A percentile compares a stretch with the other conserved stretches of the same genome.
Conservation (phyloP, 2,888 invertebrate genomes). For the Tinea trinotella region DNA sequence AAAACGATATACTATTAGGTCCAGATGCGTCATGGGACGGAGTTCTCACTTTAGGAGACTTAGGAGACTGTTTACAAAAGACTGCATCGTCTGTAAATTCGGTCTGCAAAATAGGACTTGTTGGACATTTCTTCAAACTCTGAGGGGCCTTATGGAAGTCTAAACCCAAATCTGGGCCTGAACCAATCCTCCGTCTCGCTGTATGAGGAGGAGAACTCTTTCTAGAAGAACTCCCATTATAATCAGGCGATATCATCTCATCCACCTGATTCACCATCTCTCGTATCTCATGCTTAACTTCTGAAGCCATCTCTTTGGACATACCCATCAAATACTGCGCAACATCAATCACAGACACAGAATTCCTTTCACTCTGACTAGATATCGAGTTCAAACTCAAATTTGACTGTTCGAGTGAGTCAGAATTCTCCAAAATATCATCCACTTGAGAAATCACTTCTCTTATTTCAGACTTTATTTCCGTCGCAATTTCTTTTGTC, state of each 20-base stretch:
- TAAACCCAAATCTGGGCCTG: conserved; percentile 58
- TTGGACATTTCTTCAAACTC: conserved; percentile 55
- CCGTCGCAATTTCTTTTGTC: conserved; percentile 83
- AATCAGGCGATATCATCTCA: conserved; percentile 74
- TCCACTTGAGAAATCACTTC: conserved; percentile 86
- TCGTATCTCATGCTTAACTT: conserved; percentile 83
- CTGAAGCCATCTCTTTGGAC: conserved; percentile 83
- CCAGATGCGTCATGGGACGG: conserved; percentile 60
- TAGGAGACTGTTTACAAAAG: conserved; percentile 43
- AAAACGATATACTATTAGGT: conserved; percentile 61
- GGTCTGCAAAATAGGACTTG: conserved; percentile 54
- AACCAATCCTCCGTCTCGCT: conserved; percentile 50
- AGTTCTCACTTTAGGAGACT: conserved; percentile 53
- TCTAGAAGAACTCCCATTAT: conserved; percentile 40
- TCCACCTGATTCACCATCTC: conserved; percentile 83
- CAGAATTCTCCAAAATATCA: conserved; percentile 81
- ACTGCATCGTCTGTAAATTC: conserved; percentile 40
- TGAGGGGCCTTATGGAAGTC: conserved; percentile 44
- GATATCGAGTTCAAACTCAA: conserved; percentile 65
- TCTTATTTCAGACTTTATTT: conserved; percentile 85
- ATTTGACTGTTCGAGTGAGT: conserved; percentile 69
- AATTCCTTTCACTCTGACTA: conserved; percentile 77
- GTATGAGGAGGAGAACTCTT: conserved; percentile 63
- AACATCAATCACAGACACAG: conserved; percentile 81
- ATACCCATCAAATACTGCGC: conserved; percentile 85